Conservation (phyloP, 2,797 vertebrate genomes). For the Notoglanidium macrostoma region DNA sequence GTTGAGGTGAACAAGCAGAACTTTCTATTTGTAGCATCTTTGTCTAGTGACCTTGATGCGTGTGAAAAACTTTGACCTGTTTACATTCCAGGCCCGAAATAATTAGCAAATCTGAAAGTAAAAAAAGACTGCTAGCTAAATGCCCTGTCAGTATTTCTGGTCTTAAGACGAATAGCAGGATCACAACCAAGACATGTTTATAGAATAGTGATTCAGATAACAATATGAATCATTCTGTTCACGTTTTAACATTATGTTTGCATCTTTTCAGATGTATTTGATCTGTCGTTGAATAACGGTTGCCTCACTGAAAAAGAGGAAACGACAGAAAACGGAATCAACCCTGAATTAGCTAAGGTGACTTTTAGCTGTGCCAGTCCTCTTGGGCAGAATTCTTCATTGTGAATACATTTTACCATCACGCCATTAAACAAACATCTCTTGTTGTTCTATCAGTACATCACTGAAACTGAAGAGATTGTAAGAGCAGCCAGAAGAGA, state of each 20-base stretch:
- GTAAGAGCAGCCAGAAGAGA: constrained; percentile 83
- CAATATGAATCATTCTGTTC: background rate
- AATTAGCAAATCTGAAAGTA: background rate
- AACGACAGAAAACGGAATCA: constrained; percentile 82
- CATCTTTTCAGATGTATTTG: constrained; percentile 79
- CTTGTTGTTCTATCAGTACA: constrained; percentile 76
- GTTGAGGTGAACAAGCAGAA: background rate
- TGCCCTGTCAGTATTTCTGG: background rate
- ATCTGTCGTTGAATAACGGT: constrained; percentile 74
- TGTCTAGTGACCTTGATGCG: background rate
- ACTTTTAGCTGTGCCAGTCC: background rate
- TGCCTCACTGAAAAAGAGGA: constrained; percentile 82
- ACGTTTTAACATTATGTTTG: background rate
- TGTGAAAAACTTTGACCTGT: background rate
- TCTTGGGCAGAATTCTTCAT: background rate
- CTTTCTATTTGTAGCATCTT: background rate
- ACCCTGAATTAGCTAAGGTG: constrained; percentile 94
- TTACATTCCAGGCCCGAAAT: background rate
- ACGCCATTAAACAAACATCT: background rate
- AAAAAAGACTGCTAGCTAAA: background rate
- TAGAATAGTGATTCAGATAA: background rate
- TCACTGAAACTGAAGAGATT: constrained; percentile 91
- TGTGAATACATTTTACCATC: background rate
- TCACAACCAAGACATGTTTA: background rate
- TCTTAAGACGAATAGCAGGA: background rate